These are phyloP conservation scores for Palloptera scutellata DNA, from an alignment of 2,888 invertebrate genomes.

Conservation along the genomic window DNA sequence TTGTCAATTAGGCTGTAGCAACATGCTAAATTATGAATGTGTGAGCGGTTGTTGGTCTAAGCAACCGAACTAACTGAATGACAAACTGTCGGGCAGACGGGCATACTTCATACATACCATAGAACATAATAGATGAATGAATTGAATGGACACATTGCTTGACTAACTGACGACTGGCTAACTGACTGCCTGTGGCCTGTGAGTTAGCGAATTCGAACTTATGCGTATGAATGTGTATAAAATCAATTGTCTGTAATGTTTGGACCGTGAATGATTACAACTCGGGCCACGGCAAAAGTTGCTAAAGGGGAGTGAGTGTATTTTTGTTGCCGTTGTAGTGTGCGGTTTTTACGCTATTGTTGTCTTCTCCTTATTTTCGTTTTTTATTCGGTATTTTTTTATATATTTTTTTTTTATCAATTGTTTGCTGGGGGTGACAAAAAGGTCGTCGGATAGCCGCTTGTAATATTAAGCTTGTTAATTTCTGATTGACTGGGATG, in stretches of 20 bases:
- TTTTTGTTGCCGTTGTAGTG: conserved; percentile 14
- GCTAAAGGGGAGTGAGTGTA: conserved; percentile 19
- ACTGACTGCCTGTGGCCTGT: conserved; percentile 9
- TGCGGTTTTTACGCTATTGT: conserved; percentile 29
- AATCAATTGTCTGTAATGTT: not conserved
- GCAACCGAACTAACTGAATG: conserved; percentile 21
- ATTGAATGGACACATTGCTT: conserved; percentile 26
- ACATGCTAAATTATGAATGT: conserved; percentile 41
- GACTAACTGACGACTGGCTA: not conserved
- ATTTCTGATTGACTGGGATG: conserved; percentile 52
- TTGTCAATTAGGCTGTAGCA: conserved; percentile 43
- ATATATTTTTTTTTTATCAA: conserved; percentile 30
- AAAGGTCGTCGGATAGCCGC: conserved; percentile 28
- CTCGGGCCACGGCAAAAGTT: no score
- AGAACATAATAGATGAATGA: no score
- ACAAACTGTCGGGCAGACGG: conserved; percentile 28
- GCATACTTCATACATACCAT: not conserved
- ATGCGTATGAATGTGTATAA: not conserved
- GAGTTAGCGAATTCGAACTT: not conserved
- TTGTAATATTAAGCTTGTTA: conserved; percentile 46
- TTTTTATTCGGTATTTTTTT: conserved; percentile 47
- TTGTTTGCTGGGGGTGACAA: conserved; percentile 50
- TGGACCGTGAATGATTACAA: conserved; percentile 18
- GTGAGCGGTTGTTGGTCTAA: conserved; percentile 10
- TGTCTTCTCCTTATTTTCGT: conserved; percentile 32